A percentile compares a stretch with the other conserved stretches of the same genome.
phyloP scores from a whole-genome alignment of 2,888 invertebrate genomes.

The Eupithecia exiguata region DNA sequence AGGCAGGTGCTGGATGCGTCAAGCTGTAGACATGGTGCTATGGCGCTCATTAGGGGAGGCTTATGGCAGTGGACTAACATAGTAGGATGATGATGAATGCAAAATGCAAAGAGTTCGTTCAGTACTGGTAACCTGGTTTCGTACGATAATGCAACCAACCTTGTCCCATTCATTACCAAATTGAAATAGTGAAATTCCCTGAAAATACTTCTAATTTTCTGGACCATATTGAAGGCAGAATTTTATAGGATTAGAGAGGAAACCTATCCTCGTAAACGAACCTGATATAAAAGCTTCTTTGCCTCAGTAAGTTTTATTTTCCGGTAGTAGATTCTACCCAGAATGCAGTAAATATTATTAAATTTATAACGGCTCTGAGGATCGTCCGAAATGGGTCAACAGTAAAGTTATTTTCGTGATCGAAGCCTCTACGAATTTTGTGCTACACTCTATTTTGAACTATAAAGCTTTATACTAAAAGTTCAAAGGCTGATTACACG shows the following conservation, averaged over 20 bases:
- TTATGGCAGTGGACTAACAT: too few species aligned
- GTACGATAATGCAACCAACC: neutral
- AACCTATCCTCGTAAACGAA: neutral
- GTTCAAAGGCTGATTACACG: too few species aligned
- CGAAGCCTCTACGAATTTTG: neutral
- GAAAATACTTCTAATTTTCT: neutral
- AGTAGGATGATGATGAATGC: too few species aligned
- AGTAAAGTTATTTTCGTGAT: conserved; percentile 9
- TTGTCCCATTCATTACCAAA: conserved; percentile 47
- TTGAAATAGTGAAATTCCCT: conserved; percentile 48
- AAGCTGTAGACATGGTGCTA: too few species aligned
- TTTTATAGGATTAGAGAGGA: conserved; percentile 1
- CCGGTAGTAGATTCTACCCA: neutral
- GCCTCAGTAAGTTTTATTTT: neutral
- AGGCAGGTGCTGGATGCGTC: too few species aligned
- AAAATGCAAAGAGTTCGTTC: too few species aligned
- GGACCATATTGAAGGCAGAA: conserved; percentile 25
- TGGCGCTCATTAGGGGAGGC: too few species aligned
- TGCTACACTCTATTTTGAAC: conserved; percentile 12
- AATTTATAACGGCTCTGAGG: conserved; percentile 14
- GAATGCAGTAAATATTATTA: conserved; percentile 16
- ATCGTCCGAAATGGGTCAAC: conserved; percentile 18
- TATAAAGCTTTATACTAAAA: neutral
- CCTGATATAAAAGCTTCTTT: conserved; percentile 2
- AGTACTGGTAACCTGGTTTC: conserved; percentile 1